Evolutionary conservation across 1,140 invertebrate species (phyloP).

Genomic region (Chrysomallon squamiferum): DNA sequence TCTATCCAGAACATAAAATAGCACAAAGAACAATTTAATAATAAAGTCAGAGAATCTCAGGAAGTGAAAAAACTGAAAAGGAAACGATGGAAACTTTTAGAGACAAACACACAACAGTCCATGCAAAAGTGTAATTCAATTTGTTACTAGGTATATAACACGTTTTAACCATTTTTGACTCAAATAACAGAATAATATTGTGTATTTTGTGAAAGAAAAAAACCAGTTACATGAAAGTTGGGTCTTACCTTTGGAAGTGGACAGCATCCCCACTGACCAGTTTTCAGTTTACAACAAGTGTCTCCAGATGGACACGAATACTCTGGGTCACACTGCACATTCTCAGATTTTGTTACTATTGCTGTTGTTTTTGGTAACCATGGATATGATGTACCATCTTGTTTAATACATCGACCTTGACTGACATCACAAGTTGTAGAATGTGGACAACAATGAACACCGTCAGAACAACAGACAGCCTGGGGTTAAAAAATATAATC

Average conservation of each 20-base stretch:
- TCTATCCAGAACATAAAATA: too few species aligned
- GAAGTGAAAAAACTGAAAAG: too few species aligned
- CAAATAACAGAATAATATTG: too few species aligned
- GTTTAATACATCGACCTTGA: constrained; percentile 19
- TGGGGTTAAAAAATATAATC: constrained; percentile 4
- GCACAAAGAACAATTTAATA: too few species aligned
- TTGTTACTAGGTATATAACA: too few species aligned
- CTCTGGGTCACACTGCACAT: constrained; percentile 10
- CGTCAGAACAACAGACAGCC: neutral
- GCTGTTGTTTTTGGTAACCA: constrained; percentile 26
- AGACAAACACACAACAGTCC: too few species aligned
- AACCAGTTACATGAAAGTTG: neutral
- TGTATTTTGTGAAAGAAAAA: too few species aligned
- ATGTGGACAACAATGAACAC: neutral
- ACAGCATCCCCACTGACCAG: constrained; percentile 52
- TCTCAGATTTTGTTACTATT: neutral
- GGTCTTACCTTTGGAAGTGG: neutral
- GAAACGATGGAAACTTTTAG: too few species aligned
- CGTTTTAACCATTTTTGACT: too few species aligned
- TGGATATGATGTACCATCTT: constrained; percentile 4
- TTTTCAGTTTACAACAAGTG: constrained; percentile 57
- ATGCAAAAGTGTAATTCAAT: too few species aligned
- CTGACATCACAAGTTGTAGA: constrained; percentile 31
- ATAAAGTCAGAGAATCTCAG: too few species aligned
- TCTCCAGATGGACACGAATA: constrained; percentile 47